Evolutionary conservation across 2,888 invertebrate species (phyloP), one percentile per base, ranked within the genome.

Genomic region (Trachelus iudaicus): DNA sequence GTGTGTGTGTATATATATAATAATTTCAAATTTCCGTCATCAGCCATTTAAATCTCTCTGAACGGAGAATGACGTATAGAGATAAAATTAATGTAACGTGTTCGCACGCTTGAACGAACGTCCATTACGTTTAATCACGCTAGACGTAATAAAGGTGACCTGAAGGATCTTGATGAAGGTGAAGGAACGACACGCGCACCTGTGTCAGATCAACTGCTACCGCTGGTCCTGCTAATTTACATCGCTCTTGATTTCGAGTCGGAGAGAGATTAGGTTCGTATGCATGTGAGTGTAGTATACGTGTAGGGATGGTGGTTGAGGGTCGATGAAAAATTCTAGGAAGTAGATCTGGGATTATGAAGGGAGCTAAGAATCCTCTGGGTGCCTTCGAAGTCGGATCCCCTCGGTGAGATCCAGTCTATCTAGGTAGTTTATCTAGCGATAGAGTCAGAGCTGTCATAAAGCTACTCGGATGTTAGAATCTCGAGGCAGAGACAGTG

Each of bases 121-220:
- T 79, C 81, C 82, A 81, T 83, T 82, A 83, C 81, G 83, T 77
- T 84, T 84, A 85, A 84, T 87, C 84, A 80, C 74, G 79, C 79
- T 79, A 81, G 85, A 86, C 85, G 79, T 84, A 84, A 87, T 85
- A 83, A 85, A 82, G 81, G 78, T 40, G 73, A 79, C 76, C 79
- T 79, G 81, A 76, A 82, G 56, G 56, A 23, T 56, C 56, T 56
- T 6, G 56, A 56, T 56, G 9, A 23, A 56, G 56, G 56, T 23
- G 56, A 56, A 56, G 56, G 56, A 56, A 56, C 56, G 56, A 56
- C 23, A 56, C 23, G 56, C 9, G 56, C 56, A 56, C 56, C 56
- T 56, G 56, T 23, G 23, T 56, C 23, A 56, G 23, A 23, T 40
- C 15, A 15, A 23, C 6, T 40, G 40, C 40, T 40, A 40, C 56